Conservation (phyloP, 1,140 invertebrate species). For the Drosophila simulans region DNA sequence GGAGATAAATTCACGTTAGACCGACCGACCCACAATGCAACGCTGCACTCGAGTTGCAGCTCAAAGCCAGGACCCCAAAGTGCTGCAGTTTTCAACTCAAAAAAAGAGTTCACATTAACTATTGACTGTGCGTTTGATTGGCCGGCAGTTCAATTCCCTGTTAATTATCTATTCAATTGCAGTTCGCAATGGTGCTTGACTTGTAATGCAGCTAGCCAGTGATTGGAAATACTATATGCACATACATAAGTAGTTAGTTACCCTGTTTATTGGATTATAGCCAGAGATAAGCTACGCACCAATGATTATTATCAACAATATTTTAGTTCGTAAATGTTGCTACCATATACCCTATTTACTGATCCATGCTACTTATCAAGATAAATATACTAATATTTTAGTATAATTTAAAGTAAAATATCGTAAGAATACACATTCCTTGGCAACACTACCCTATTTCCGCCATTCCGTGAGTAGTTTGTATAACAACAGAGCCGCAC, state of each 20-base stretch:
- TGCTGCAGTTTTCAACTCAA: conserved; percentile 24
- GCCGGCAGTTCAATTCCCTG: conserved; percentile 20
- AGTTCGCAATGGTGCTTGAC: conserved; percentile 1
- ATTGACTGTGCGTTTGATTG: conserved; percentile 43
- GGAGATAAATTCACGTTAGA: conserved; percentile 36
- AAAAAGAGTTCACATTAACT: conserved; percentile 48
- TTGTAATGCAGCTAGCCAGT: neutral
- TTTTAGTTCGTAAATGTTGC: too few species aligned
- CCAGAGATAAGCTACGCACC: neutral
- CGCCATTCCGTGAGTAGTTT: neutral
- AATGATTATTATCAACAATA: too few species aligned
- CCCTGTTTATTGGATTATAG: neutral
- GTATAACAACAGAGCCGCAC: conserved; percentile 4
- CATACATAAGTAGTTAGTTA: neutral
- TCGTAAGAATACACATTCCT: too few species aligned
- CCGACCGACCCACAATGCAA: conserved; percentile 19
- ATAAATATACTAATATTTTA: too few species aligned
- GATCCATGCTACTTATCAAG: too few species aligned
- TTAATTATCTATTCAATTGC: conserved; percentile 45
- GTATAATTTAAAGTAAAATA: too few species aligned
- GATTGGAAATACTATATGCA: neutral
- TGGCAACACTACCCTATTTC: too few species aligned
- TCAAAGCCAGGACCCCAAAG: conserved; percentile 21
- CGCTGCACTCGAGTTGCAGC: neutral
- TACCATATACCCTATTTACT: too few species aligned